Percentiles rank a stretch among this genome's conserved stretches.
phyloP scores from a whole-genome alignment of 2,888 invertebrate genomes.

The Pyrgus malvae region DNA sequence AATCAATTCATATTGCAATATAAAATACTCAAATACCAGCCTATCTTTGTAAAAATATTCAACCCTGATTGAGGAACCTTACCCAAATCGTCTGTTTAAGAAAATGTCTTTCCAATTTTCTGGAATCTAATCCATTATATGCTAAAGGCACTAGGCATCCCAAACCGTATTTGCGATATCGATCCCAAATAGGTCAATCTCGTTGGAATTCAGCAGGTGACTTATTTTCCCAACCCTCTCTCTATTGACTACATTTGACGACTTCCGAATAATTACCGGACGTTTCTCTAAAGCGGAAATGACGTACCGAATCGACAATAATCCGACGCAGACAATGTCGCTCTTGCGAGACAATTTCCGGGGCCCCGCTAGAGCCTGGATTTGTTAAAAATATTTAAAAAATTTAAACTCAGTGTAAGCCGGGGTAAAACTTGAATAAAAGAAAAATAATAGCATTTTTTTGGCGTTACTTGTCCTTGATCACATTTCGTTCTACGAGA shows the following conservation, averaged over 20 bases:
- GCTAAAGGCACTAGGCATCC: background rate
- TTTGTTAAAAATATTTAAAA: slow-evolving; percentile 13
- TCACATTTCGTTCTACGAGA: too few relatives aligned
- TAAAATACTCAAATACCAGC: background rate
- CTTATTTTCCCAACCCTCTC: slow-evolving; percentile 50
- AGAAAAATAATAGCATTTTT: background rate
- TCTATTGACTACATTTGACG: slow-evolving; percentile 59
- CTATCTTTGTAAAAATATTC: background rate
- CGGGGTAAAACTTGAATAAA: background rate
- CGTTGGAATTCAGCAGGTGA: slow-evolving; percentile 49
- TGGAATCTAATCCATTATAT: slow-evolving; percentile 12
- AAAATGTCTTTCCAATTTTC: slow-evolving; percentile 4
- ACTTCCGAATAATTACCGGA: slow-evolving; percentile 71
- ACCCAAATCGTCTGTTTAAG: background rate
- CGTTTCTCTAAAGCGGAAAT: slow-evolving; percentile 70
- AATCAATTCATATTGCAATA: too few relatives aligned
- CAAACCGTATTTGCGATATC: slow-evolving; percentile 9
- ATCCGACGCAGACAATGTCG: slow-evolving; percentile 67
- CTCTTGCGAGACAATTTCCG: slow-evolving; percentile 68
- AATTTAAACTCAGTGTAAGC: background rate
- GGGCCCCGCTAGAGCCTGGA: slow-evolving; percentile 31
- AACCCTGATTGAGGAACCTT: background rate
- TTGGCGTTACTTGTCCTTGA: background rate
- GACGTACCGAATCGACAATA: slow-evolving; percentile 69
- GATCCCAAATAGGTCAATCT: slow-evolving; percentile 27